Conservation (phyloP, 1,140 invertebrate species). For the Ganaspis sp. region DNA sequence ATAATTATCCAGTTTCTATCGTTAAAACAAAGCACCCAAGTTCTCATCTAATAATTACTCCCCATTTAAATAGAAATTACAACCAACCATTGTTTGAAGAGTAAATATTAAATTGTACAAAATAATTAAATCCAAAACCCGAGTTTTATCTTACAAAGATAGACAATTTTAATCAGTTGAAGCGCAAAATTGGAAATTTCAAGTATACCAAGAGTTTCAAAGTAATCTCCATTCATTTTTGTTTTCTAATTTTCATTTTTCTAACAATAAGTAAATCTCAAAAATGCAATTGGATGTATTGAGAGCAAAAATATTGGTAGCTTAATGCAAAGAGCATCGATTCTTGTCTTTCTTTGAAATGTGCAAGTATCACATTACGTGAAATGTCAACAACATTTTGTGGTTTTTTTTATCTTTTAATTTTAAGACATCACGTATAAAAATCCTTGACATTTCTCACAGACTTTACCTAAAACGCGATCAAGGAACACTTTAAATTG, state of each 20-base stretch:
- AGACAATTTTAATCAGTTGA: background rate
- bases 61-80: background rate
- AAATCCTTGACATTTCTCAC: conserved; percentile 28
- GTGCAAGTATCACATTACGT: conserved; percentile 24
- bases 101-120: background rate
- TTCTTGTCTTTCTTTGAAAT: background rate
- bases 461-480: conserved; percentile 31
- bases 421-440: conserved; percentile 6
- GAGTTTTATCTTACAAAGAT: background rate
- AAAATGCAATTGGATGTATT: background rate
- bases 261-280: background rate
- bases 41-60: background rate
- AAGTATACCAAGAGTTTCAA: background rate
- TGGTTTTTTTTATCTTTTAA: background rate
- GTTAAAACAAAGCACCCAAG: background rate
- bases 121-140: background rate
- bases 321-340: conserved; percentile 6
- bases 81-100: background rate
- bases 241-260: background rate
- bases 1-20: background rate
- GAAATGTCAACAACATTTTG: background rate
- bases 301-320: conserved; percentile 15
- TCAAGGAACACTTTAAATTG: conserved; percentile 31
- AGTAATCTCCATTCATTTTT: too few relatives aligned
- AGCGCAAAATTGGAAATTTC: background rate